phyloP scores from a whole-genome alignment of 2,113 vertebrate genomes.

The Vulpes ferrilata region DNA sequence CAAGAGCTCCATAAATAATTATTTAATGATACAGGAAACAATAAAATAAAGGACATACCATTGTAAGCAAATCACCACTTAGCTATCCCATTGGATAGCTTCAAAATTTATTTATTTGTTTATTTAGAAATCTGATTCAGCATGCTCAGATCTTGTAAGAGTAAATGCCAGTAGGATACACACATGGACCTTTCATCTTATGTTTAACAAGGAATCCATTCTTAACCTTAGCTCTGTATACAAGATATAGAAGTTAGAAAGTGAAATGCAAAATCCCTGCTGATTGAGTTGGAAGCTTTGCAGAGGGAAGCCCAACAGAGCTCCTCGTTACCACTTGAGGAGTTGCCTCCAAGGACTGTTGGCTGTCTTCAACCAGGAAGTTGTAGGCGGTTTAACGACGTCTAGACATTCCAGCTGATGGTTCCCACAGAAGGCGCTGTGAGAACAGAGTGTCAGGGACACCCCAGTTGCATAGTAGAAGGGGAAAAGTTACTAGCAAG shows the following conservation, averaged over 20 bases:
- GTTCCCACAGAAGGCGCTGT: neutral
- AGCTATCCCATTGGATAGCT: fast-evolving
- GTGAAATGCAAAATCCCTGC: too few relatives aligned
- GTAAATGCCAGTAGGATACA: neutral
- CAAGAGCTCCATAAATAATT: fast-evolving
- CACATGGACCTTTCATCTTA: neutral
- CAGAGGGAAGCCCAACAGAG: neutral
- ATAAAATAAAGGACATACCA: neutral
- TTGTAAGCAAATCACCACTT: neutral
- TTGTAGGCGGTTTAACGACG: neutral
- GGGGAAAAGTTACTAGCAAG: neutral
- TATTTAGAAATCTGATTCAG: too few relatives aligned
- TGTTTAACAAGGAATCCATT: neutral
- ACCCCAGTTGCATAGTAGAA: neutral
- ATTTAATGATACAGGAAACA: neutral
- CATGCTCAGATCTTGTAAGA: neutral
- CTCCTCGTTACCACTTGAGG: fast-evolving
- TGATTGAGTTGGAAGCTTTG: neutral
- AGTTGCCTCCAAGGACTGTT: fast-evolving
- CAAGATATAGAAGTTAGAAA: neutral
- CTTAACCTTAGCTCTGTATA: neutral
- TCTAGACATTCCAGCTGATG: fast-evolving
- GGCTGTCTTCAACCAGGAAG: neutral
- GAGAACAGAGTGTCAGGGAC: neutral
- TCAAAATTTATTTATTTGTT: neutral